A percentile compares a stretch with the other conserved stretches of the same genome.
These are phyloP conservation scores for Ellobius talpinus DNA, from an alignment of 2,113 vertebrate species.

Conservation along the genomic window DNA sequence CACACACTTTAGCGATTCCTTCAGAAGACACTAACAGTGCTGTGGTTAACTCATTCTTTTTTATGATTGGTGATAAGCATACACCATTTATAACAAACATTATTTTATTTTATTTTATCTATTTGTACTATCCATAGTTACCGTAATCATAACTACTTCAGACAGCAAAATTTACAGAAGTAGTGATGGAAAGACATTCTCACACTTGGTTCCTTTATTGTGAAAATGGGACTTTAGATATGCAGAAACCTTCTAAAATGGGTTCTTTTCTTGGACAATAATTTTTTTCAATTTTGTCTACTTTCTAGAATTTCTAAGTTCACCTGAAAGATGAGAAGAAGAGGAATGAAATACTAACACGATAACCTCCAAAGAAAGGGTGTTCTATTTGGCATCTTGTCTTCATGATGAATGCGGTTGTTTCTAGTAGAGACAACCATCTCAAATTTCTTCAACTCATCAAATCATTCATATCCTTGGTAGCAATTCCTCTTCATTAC, in stretches of 20 bases:
- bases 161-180: background rate
- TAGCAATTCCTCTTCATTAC: constrained; percentile 14
- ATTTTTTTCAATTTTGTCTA: background rate
- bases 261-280: background rate
- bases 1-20: constrained; percentile 9
- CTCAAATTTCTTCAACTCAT: background rate
- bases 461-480: background rate
- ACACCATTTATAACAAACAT: background rate
- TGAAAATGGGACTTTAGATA: background rate
- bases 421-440: background rate
- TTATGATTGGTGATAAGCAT: background rate
- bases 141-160: background rate
- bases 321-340: background rate
- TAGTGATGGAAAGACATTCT: background rate
- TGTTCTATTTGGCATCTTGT: background rate
- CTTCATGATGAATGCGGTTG: background rate
- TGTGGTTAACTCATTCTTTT: constrained; percentile 27
- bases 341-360: background rate
- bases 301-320: constrained; percentile 5
- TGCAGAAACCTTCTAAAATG: background rate
- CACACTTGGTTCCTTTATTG: background rate
- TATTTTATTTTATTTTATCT: constrained; percentile 10
- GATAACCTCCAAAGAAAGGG: background rate
- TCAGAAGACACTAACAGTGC: constrained; percentile 9
- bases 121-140: background rate